A percentile compares a stretch with the other conserved stretches of the same genome.
phyloP scores from a whole-genome alignment of 2,113 vertebrate genomes.

The Mystacornis crossleyi region DNA sequence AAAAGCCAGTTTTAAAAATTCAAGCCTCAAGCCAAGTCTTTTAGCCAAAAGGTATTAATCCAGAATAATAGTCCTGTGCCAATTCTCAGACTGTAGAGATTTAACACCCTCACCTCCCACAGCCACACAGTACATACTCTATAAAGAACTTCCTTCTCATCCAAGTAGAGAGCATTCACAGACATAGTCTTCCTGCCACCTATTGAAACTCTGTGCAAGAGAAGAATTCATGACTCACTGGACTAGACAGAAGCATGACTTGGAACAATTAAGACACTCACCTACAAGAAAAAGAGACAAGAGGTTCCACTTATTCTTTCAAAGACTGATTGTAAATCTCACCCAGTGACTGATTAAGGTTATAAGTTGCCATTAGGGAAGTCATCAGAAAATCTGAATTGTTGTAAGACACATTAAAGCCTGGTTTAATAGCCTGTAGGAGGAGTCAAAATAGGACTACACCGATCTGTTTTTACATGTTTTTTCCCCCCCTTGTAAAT shows the following conservation, averaged over 20 bases:
- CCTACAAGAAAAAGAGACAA: background rate
- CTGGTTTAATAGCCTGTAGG: background rate
- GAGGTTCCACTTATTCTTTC: background rate
- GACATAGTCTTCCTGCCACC: background rate
- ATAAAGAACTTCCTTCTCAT: background rate
- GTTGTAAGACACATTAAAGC: background rate
- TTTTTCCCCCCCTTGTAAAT: background rate
- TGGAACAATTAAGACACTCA: background rate
- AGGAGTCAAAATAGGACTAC: background rate
- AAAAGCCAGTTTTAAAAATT: background rate
- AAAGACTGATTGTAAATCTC: background rate
- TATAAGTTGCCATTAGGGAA: background rate
- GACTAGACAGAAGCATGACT: background rate
- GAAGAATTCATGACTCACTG: background rate
- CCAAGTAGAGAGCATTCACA: background rate
- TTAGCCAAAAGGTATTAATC: background rate
- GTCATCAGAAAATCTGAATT: background rate
- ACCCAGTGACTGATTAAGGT: background rate
- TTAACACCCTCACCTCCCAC: background rate
- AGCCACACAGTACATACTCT: background rate
- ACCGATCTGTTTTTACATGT: background rate
- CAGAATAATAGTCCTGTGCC: background rate
- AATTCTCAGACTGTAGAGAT: background rate
- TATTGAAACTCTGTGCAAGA: background rate
- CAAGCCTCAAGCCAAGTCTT: background rate